These are phyloP conservation scores for Hyla sarda DNA, from an alignment of 2,113 vertebrate species.

Conservation along the genomic window DNA sequence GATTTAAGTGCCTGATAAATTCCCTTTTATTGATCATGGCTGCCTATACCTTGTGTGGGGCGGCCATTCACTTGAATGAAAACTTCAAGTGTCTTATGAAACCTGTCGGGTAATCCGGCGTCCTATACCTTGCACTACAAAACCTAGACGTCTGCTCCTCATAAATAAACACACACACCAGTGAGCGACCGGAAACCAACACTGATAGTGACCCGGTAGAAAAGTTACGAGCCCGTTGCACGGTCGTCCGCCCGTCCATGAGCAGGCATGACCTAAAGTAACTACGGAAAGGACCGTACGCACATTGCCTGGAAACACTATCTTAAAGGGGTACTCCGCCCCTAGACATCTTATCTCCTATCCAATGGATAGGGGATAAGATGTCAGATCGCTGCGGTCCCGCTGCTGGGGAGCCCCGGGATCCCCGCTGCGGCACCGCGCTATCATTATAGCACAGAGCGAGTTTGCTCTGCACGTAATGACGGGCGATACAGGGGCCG, in stretches of 20 bases:
- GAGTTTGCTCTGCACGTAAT: too few species aligned
- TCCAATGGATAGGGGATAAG: too few species aligned
- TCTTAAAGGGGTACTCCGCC: too few species aligned
- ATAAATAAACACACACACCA: not conserved
- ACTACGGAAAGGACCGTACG: not conserved
- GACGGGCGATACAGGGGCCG: too few species aligned
- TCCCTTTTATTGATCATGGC: slow-evolving; percentile 30
- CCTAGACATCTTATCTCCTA: too few species aligned
- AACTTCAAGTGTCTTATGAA: not conserved
- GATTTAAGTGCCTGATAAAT: slow-evolving; percentile 12
- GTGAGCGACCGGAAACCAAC: not conserved
- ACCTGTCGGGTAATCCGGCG: not conserved
- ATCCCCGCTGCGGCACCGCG: too few species aligned
- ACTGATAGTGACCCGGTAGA: not conserved
- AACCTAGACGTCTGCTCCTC: not conserved
- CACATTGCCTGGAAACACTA: not conserved
- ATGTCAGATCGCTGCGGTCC: too few species aligned
- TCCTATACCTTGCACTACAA: not conserved
- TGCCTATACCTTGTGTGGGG: not conserved
- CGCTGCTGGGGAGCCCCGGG: too few species aligned
- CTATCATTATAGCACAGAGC: too few species aligned
- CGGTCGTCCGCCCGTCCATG: not conserved
- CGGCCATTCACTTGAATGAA: slow-evolving; percentile 24
- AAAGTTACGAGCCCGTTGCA: not conserved
- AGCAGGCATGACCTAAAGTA: not conserved